Evolutionary conservation across 2,888 invertebrate genomes (phyloP).

Genomic region (Stenurella melanura): DNA sequence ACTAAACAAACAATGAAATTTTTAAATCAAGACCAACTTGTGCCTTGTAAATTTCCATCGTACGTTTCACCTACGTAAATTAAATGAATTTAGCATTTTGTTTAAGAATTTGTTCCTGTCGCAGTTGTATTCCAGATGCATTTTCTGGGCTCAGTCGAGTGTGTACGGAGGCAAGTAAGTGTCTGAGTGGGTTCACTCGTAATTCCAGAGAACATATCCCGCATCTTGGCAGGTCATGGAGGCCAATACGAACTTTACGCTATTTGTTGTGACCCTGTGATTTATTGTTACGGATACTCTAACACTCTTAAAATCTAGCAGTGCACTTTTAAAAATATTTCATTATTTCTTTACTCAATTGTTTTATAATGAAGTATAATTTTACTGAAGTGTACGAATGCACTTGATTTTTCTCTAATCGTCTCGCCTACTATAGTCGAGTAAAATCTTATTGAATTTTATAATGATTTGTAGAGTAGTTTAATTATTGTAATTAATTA

Average conservation of each 20-base stretch:
- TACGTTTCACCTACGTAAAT: not conserved
- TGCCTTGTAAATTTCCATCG: not conserved
- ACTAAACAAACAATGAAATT: too few species aligned
- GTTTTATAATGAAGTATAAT: too few species aligned
- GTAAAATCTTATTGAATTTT: too few species aligned
- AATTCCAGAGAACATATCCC: conserved; percentile 25
- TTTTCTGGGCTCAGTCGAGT: conserved; percentile 21
- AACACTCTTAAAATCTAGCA: not conserved
- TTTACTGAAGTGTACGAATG: too few species aligned
- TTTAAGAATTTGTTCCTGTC: conserved; percentile 30
- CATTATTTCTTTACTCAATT: too few species aligned
- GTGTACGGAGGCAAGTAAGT: conserved; percentile 8
- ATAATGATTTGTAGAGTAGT: too few species aligned
- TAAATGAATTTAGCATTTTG: conserved; percentile 27
- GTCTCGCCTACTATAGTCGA: too few species aligned
- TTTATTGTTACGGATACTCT: not conserved
- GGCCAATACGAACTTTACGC: not conserved
- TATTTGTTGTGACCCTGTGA: not conserved
- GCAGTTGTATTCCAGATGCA: conserved; percentile 25
- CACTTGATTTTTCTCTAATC: too few species aligned
- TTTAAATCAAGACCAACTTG: too few species aligned
- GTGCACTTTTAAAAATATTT: not conserved
- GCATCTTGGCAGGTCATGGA: conserved; percentile 22
- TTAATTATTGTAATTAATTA: too few species aligned
- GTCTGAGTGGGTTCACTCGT: conserved; percentile 23